Percentiles rank a stretch among this genome's conserved stretches.
Evolutionary conservation across 1,140 invertebrate species (phyloP).

Genomic region (Dreissena rostriformis): DNA sequence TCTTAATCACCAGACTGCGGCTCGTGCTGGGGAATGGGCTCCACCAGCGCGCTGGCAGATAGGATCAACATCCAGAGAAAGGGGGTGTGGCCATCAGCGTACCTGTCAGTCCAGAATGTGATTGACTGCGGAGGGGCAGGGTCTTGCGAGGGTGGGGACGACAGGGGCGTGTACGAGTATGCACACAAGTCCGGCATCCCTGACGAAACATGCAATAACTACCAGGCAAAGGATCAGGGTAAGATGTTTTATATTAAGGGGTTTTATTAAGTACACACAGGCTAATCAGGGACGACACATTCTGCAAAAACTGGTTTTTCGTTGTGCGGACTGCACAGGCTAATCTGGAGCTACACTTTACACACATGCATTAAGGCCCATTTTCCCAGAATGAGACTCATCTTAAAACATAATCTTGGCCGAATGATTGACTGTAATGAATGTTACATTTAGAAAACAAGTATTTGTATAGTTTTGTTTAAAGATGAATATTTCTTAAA

Average conservation of each 20-base stretch:
- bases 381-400: too few relatives aligned
- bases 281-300: too few relatives aligned
- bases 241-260: conserved; percentile 19
- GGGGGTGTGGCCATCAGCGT: conserved; percentile 82
- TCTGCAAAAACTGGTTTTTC: too few relatives aligned
- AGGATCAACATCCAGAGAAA: conserved; percentile 83
- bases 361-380: too few relatives aligned
- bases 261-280: too few relatives aligned
- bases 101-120: conserved; percentile 81
- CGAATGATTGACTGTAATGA: too few relatives aligned
- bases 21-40: conserved; percentile 83
- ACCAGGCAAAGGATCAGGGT: conserved; percentile 83
- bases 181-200: conserved; percentile 82
- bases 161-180: conserved; percentile 81
- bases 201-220: conserved; percentile 84
- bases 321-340: too few relatives aligned
- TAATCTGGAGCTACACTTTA: too few relatives aligned
- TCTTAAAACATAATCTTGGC: too few relatives aligned
- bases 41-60: conserved; percentile 82
- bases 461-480: too few relatives aligned
- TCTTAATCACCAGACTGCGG: conserved; percentile 81
- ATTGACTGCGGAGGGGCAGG: conserved; percentile 82
- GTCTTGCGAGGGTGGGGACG: conserved; percentile 81
- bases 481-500: too few relatives aligned
- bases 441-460: too few relatives aligned